Evolutionary conservation across 2,113 vertebrate genomes (phyloP).

Genomic region (Carassius carassius): DNA sequence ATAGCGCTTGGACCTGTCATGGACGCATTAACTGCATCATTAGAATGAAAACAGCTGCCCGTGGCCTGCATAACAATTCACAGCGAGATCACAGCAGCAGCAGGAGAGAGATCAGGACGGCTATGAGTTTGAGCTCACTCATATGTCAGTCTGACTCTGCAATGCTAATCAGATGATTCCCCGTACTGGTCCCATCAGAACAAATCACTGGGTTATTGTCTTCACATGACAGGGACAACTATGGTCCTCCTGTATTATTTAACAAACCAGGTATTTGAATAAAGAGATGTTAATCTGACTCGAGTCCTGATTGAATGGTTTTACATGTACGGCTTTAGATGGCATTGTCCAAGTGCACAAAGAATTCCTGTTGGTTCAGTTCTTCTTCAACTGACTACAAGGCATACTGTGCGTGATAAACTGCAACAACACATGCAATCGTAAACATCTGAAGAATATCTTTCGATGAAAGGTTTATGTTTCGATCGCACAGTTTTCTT

Average conservation of each 20-base stretch:
- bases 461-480: not conserved
- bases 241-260: conserved; percentile 7
- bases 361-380: not conserved
- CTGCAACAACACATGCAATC: not conserved
- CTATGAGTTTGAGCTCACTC: not conserved
- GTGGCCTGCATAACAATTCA: conserved; percentile 27
- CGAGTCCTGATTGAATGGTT: not conserved
- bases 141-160: conserved; percentile 4
- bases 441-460: not conserved
- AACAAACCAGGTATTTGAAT: conserved; percentile 19
- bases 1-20: conserved; percentile 17
- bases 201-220: conserved; percentile 26
- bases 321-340: not conserved
- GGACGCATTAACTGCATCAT: conserved; percentile 8
- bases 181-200: conserved; percentile 1
- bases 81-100: conserved; percentile 4
- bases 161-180: conserved; percentile 1
- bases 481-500: not conserved
- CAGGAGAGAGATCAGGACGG: not conserved
- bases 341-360: not conserved
- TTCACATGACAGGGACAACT: conserved; percentile 3
- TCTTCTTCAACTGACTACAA: not conserved
- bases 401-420: not conserved
- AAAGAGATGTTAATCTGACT: conserved; percentile 21
- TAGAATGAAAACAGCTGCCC: conserved; percentile 12